A percentile compares a stretch with the other conserved stretches of the same genome.
phyloP scores from a whole-genome alignment of 2,888 invertebrate species.

The Papilio demoleus region DNA sequence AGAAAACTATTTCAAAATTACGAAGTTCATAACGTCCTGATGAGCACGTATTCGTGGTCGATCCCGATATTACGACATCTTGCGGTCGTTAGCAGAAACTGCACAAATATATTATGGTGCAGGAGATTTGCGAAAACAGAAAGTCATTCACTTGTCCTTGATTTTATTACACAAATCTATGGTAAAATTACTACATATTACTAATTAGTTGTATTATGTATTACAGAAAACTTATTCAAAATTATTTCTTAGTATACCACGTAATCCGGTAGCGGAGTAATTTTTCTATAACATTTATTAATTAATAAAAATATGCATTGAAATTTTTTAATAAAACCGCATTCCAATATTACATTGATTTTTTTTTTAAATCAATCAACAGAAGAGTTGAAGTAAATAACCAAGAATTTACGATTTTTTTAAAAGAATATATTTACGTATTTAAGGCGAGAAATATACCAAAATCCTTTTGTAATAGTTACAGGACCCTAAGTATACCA shows the following conservation, averaged over 20 bases:
- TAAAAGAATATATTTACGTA: not conserved
- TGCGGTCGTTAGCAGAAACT: slow-evolving; percentile 18
- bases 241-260: not conserved
- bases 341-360: not conserved
- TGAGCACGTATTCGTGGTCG: slow-evolving; percentile 19
- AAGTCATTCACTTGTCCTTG: slow-evolving; percentile 4
- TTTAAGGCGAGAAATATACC: too few relatives aligned
- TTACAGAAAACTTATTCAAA: too few relatives aligned
- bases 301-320: not conserved
- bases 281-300: not conserved
- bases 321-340: not conserved
- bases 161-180: not conserved
- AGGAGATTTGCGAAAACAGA: slow-evolving; percentile 13
- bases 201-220: too few relatives aligned
- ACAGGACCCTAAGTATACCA: too few relatives aligned
- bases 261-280: not conserved
- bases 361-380: not conserved
- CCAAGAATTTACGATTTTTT: not conserved
- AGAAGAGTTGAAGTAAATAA: not conserved
- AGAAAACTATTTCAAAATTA: not conserved
- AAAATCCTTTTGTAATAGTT: too few relatives aligned
- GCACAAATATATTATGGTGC: slow-evolving; percentile 8
- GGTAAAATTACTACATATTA: not conserved
- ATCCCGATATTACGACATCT: slow-evolving; percentile 9
- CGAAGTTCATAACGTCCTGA: slow-evolving; percentile 2